Conservation (phyloP, 2,113 vertebrate genomes). For the Tinamus guttatus region DNA sequence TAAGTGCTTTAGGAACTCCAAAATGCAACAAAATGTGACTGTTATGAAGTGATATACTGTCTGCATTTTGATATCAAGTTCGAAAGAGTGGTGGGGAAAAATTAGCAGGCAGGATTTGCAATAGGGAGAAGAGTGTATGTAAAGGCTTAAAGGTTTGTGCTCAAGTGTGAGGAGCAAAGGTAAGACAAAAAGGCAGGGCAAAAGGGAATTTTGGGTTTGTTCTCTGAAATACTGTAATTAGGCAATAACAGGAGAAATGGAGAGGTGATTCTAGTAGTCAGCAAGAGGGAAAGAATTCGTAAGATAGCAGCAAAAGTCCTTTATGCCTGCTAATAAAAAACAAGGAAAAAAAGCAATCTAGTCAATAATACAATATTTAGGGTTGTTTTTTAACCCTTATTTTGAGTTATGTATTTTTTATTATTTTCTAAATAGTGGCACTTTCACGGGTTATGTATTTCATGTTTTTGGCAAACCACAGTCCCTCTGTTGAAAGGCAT, state of each 20-base stretch:
- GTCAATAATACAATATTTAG: neutral
- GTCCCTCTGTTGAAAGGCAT: neutral
- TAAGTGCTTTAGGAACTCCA: neutral
- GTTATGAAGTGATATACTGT: rapidly evolving
- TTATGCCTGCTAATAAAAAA: neutral
- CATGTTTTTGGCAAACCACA: no score
- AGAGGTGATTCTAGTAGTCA: neutral
- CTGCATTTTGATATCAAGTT: neutral
- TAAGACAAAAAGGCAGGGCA: neutral
- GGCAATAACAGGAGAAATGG: neutral
- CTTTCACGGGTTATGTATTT: neutral
- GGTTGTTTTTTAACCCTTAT: neutral
- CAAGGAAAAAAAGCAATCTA: neutral
- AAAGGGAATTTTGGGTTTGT: neutral
- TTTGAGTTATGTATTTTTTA: neutral
- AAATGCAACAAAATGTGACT: neutral
- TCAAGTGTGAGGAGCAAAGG: neutral
- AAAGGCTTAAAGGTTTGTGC: neutral
- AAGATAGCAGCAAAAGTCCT: neutral
- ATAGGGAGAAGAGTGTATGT: neutral
- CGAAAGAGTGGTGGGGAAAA: neutral
- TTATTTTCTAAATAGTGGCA: neutral
- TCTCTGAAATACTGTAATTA: constrained; percentile 22
- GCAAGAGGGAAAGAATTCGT: neutral
- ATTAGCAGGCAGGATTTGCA: neutral